Base-by-base conservation (phyloP, 2,797 vertebrate genomes). In the Aeoliscus strigatus region DNA sequence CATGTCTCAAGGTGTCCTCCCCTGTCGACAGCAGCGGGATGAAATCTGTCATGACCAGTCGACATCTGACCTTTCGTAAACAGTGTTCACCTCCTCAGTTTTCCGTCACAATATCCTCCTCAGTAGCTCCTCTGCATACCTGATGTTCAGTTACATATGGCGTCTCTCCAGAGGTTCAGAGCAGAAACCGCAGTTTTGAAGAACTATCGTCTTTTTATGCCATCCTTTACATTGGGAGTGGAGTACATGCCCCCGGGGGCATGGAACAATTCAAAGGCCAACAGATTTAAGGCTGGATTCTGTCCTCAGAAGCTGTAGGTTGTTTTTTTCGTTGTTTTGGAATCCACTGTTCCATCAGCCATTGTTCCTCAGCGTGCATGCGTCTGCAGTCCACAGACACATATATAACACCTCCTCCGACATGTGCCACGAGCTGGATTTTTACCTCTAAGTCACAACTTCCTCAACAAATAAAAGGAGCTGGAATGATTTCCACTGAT, bases 101-200 rank as follows among this genome's bases (percentile, higher is more conserved):
- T 26, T 51, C 14, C 30, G 26, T 42, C 27, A 31, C 30, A 43
- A 9, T 14, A 51, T 60, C 55, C 53, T 60, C 56, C 51, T 57
- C 40, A 32, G 34, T 28, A 58, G 66, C 62, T 60, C 40, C 42
- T 60, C 57, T 44, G 38, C 54, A 66, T 53, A 70, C 60, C 69
- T 60, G 59, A 66, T 65, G 42, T 61, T 60, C 37, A 37, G 55
- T 62, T 66, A 73, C 56, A 70, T 80, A 80, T 83, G 81, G 78
- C 71, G 18, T 78, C 57, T 70, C 63, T 79, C 67, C 75, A 32
- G 35, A 60, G n/a, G 38, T 50, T 60, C 38, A 55, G 39, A 66
- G 50, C 24, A 29, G 42, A 7, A 31, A 48, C 39, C 56, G 44
- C 21, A 39, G 15, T 31, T 57, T 30, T 39, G 3, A 28, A 45